phyloP scores from a whole-genome alignment of 2,888 invertebrate species.

The Netelia inedita region DNA sequence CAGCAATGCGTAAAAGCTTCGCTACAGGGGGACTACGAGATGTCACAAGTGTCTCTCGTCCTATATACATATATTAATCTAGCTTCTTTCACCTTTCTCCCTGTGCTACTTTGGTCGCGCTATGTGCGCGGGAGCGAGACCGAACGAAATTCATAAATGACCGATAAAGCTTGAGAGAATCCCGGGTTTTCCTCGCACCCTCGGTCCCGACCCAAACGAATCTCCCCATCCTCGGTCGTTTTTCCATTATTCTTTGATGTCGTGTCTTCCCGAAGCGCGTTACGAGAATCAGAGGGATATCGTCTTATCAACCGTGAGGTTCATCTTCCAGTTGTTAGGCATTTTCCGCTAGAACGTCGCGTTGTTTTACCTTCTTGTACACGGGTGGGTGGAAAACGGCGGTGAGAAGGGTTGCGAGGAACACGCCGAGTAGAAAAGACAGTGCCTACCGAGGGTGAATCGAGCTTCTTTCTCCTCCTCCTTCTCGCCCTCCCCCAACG shows the following conservation, averaged over 20 bases:
- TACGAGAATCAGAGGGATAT: constrained; percentile 2
- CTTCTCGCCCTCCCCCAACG: constrained; percentile 1
- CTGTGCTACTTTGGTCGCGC: background rate
- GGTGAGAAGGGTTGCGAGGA: constrained; percentile 29
- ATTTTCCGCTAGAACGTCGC: constrained; percentile 68
- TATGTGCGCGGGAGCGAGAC: constrained; percentile 2
- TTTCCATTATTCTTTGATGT: constrained; percentile 51
- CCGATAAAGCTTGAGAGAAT: constrained; percentile 64
- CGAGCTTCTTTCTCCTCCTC: background rate
- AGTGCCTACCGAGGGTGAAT: constrained; percentile 24
- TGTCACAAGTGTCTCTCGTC: constrained; percentile 10
- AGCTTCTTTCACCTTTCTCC: background rate
- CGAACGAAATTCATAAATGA: constrained; percentile 66
- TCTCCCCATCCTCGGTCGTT: constrained; percentile 25
- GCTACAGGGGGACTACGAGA: constrained; percentile 18
- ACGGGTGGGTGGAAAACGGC: constrained; percentile 27
- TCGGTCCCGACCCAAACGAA: constrained; percentile 1
- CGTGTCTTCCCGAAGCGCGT: constrained; percentile 4
- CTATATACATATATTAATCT: constrained; percentile 6
- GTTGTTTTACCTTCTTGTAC: constrained; percentile 36
- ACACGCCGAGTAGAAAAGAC: constrained; percentile 15
- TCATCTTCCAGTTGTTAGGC: constrained; percentile 79
- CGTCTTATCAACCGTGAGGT: constrained; percentile 75
- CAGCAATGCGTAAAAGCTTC: constrained; percentile 65
- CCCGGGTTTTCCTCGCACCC: constrained; percentile 10